Base-by-base conservation (phyloP, 2,888 invertebrate genomes). In the Leucania comma region DNA sequence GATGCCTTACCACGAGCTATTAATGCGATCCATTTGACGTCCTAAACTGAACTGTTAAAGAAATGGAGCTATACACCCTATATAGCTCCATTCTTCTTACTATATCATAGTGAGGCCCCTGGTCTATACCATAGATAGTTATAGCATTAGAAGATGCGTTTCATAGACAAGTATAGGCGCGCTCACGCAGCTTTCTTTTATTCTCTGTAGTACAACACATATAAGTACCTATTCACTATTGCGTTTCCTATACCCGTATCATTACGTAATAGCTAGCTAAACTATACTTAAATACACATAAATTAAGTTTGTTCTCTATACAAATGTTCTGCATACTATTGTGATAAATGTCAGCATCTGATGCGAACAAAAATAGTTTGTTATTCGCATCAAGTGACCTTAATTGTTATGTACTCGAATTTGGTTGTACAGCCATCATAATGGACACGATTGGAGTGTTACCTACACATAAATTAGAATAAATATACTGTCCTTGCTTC, bases 321-420 rank as follows among this genome's bases (percentile, higher is more conserved):
- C 26, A 69, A 54, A 26, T 24, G 22, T 51, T 67, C 46, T 82
- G 60, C 66, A 62, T 70, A 51, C 51, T 56, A 59, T 64, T 70
- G 70, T 67, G 63, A 63, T 73, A 71, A 73, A 74, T 67, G 75
- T 71, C 60, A 75, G 56, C 60, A 63, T 74, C 68, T 65, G 76
- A 77, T 73, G 77, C 35, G 69, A 76, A 78, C 54, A 81, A 88
- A 79, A 88, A 88, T 88, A 88, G 88, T 84, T 82, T 69, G 65
- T 81, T 82, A 86, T 89, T 88, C 86, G 82, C 86, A 85, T 83
- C 87, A 91, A 93, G 90, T 93, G 94, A 89, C 94, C 94, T 92
- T 93, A 95, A 95, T 95, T 94, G 90, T 83, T 86, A 80, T 83
- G 88, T 87, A 88, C 89, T 89, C 89, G 88, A 90, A 89, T 88